Evolutionary conservation across 2,888 invertebrate genomes (phyloP), one percentile per base, ranked within the genome.

Genomic region (Chymomyza caudatula): DNA sequence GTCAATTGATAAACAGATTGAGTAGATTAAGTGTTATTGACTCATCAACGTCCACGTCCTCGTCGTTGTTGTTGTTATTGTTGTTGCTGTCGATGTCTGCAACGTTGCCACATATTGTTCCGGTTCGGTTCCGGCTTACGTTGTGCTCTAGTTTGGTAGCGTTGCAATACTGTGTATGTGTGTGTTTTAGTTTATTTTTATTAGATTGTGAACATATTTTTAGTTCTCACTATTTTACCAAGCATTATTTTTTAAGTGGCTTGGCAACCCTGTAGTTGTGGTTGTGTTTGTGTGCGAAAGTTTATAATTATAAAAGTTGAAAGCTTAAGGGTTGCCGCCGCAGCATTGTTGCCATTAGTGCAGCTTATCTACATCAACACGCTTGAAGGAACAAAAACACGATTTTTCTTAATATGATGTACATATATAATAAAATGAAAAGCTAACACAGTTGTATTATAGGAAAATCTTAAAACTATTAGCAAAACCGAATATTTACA

Each of bases 1-100:
- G 78, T 80, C 77, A 80, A 79, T 80, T 80, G 78, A 77, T 80
- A 79, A 79, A 77, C 80, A 80, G 76, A 80, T 79, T 79, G 80
- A 76, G 76, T 74, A 79, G 78, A 79, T 79, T 79, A 79, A 77
- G 77, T 79, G 80, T 76, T 80, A 76, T 80, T 79, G 78, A 76
- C 74, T 78, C 76, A 76, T 54, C 60, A 56, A 58, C 57, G 60
- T 20, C 37, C 2, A 6, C 54, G 17, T 55, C 54, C 5, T 55
- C 54, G 42, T 64, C 44, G 65, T 54, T 57, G 61, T 55, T 49
- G 63, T 60, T 62, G 65, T 19, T 15, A 59, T 6, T 60, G 61
- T 44, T 55, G 71, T n/a, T 64, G 61, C 11, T 61, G 57, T 11
- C 49, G 51, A 6, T 60, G 62, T 4, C 13, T 22, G 56, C 13